Base-by-base conservation (phyloP, 2,797 vertebrate genomes). In the Chelidonichthys spinosus region DNA sequence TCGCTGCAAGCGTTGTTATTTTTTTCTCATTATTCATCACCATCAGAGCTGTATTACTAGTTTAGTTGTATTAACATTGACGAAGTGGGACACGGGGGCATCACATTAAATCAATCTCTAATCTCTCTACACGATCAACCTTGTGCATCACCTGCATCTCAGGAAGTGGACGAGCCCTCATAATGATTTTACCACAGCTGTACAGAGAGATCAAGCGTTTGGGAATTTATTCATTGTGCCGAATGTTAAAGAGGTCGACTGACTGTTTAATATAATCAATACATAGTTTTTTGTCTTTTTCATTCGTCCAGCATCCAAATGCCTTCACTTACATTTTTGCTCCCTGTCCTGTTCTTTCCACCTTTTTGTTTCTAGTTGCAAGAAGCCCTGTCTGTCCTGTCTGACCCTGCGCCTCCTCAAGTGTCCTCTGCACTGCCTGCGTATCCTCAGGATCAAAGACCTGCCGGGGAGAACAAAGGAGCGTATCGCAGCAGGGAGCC, bases 401-500 rank as follows among this genome's bases (percentile, higher is more conserved):
- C 84, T 1, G 74, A 87, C 65, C 25, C 61, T 1, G 63, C 78
- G 5, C 73, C 87, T 37, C 69, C 84, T 4, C 83, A 78, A 14
- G 18, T 63, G 36, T 69, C 80, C 63, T 81, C 86, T 2, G 63
- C 69, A 25, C 37, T 78, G 60, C 49, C 77, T 8, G 81, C 74
- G 1, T 87, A 82, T 74, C 64, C 40, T 65, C 78, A 90, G 63
- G 89, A 94, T 75, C 67, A 71, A 50, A 85, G 89, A 61, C 4
- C 72, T 10, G 18, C 67, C n/a, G 9, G 18, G 1, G 87, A 79
- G 55, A 85, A 46, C 39, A 78, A 84, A 15, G 85, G 74, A 43
- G n/a, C 89, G 5, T 90, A 92, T 88, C 95, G 81, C 86, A 91
- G 89, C 90, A 95, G 78, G 87, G 96, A 96, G 11, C 87, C 77